Base-by-base conservation (phyloP, 2,888 invertebrate species). In the Tetanocera ferruginea region DNA sequence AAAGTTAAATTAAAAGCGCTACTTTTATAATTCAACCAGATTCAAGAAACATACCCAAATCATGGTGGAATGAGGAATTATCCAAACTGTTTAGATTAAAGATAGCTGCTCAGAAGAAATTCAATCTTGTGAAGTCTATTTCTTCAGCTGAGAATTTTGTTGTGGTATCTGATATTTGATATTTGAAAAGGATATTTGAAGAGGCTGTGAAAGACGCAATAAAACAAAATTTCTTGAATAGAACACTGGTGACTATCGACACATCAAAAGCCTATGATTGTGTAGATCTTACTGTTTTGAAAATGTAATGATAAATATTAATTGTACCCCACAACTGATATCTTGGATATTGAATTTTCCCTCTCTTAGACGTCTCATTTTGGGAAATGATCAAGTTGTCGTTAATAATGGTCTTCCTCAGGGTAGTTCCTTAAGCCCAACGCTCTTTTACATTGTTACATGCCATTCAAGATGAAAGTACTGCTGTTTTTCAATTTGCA, bases 191-290 rank as follows among this genome's bases (percentile, higher is more conserved):
- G 49, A 6, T 9, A 14, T 49, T 14, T 9, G 49, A 49, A 14
- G 14, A 49, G 49, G 8, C 6, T 9, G n/a, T n/a, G n/a, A n/a
- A n/a, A n/a, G n/a, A n/a, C n/a, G n/a, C n/a, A n/a, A 49, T 9
- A 49, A 49, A 9, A 49, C 6, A 9, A 9, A 6, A 49, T 49
- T 49, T 49, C 6, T 49, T 49, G 49, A 49, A 6, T 9, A 49
- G 14, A 19, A 55, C 55, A 0, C 14, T 70, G 0, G 17, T 66
- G 2, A 60, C 57, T 23, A n/a, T 69, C 3, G 76, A 76, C 43
- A n/a, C 76, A 2, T 71, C 66, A 43, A 77, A 77, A 52, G 79
- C 76, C 19, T 75, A 79, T 37, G 75, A 77, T 14, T 70, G 66
- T 8, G 74, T 77, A 19, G n/a, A 79, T 14, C 51, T 77, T 8